Conservation (phyloP, 2,888 invertebrate genomes). For the Troglohyphantes excavatus region DNA sequence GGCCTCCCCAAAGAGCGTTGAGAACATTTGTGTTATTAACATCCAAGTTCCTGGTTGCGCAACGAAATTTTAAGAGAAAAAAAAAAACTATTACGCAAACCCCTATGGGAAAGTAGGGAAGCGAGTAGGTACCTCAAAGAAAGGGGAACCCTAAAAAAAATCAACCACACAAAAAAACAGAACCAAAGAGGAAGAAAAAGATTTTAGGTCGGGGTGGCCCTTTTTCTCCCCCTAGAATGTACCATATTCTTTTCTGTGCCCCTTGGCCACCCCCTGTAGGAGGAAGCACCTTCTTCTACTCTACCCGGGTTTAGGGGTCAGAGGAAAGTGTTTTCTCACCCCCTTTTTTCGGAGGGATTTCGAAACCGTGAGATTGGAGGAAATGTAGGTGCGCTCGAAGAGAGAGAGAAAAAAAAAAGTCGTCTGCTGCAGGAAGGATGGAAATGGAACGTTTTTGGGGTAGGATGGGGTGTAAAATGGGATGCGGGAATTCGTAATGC, state of each 20-base stretch:
- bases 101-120: constrained; percentile 58
- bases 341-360: constrained; percentile 39
- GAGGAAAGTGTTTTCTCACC: constrained; percentile 68
- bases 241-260: neutral
- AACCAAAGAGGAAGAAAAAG: constrained; percentile 23
- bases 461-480: constrained; percentile 2
- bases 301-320: constrained; percentile 59
- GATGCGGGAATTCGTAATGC: constrained; percentile 6
- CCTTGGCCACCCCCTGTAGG: constrained; percentile 17
- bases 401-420: too few species aligned
- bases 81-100: constrained; percentile 29
- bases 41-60: constrained; percentile 21
- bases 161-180: neutral
- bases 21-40: too few species aligned
- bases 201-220: constrained; percentile 55
- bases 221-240: constrained; percentile 19
- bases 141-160: neutral
- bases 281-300: constrained; percentile 27
- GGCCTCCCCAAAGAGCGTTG: too few species aligned
- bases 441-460: constrained; percentile 36
- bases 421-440: constrained; percentile 16
- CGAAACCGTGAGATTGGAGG: constrained; percentile 64
- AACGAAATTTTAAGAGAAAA: neutral
- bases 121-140: neutral
- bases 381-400: constrained; percentile 56